Evolutionary conservation across 2,888 invertebrate species (phyloP).

Genomic region (Nephrotoma guestfalica): DNA sequence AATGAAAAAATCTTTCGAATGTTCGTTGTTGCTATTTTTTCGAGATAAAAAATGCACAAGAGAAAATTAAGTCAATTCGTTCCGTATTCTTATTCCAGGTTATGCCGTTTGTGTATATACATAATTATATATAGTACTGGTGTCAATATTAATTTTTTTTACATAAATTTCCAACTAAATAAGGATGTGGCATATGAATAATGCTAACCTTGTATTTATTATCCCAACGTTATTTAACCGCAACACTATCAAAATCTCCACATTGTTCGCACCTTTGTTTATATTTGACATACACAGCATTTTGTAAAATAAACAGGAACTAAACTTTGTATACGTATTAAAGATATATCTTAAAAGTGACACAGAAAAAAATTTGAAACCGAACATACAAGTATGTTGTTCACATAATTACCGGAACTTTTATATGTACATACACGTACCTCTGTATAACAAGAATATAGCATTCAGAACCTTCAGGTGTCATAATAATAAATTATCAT

Average conservation of each 20-base stretch:
- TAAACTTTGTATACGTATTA: not conserved
- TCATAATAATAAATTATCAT: not conserved
- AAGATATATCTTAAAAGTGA: not conserved
- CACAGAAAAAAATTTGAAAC: not conserved
- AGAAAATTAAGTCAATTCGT: not conserved
- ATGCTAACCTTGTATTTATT: not conserved
- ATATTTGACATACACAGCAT: not conserved
- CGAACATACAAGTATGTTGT: not conserved
- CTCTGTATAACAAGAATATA: not conserved
- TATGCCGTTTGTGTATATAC: not conserved
- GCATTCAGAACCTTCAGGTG: not conserved
- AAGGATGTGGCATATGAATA: not conserved
- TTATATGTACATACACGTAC: not conserved
- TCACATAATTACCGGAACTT: not conserved
- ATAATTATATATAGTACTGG: not conserved
- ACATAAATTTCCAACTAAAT: not conserved
- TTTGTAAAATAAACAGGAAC: not conserved
- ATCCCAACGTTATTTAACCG: not conserved
- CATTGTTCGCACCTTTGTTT: not conserved
- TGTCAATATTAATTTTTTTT: not conserved
- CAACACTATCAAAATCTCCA: not conserved
- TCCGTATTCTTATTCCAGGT: not conserved
- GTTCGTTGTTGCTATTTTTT: not conserved
- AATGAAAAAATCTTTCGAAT: not conserved
- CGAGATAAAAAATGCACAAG: not conserved